A percentile compares a stretch with the other conserved stretches of the same genome.
Conservation (phyloP, 2,888 invertebrate genomes). For the Nebria brevicollis region DNA sequence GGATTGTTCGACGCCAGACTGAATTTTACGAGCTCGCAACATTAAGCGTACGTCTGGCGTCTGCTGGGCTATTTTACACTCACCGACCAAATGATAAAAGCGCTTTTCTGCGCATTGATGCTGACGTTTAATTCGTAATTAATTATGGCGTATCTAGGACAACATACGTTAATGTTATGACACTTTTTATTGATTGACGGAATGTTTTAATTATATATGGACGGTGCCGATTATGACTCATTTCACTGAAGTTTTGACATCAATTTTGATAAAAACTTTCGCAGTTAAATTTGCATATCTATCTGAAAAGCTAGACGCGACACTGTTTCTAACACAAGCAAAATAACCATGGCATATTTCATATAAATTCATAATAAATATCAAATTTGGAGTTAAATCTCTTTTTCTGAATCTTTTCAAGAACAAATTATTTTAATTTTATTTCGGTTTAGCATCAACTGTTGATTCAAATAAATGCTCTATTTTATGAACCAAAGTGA, state of each 20-base stretch:
- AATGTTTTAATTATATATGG: background rate
- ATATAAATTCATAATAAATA: no score
- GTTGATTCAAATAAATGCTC: no score
- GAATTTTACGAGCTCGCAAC: slow-evolving; percentile 38
- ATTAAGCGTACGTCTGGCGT: slow-evolving; percentile 54
- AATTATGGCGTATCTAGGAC: slow-evolving; percentile 17
- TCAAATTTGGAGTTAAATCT: no score
- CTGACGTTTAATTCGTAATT: slow-evolving; percentile 34
- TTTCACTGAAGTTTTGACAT: background rate
- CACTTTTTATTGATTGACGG: slow-evolving; percentile 20
- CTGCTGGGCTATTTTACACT: slow-evolving; percentile 46
- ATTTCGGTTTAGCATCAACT: no score
- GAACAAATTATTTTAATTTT: no score
- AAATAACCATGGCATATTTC: no score
- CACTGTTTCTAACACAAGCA: no score
- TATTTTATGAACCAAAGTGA: no score
- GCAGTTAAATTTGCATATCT: background rate
- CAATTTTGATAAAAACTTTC: background rate
- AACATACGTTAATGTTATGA: slow-evolving; percentile 7
- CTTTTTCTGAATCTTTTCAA: no score
- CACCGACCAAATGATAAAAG: slow-evolving; percentile 18
- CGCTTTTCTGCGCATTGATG: slow-evolving; percentile 7
- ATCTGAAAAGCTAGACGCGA: background rate
- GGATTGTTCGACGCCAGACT: slow-evolving; percentile 30
- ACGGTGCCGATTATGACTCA: slow-evolving; percentile 1